These are phyloP conservation scores for Hippolais icterina DNA, from an alignment of 2,113 vertebrate genomes.

Conservation along the genomic window DNA sequence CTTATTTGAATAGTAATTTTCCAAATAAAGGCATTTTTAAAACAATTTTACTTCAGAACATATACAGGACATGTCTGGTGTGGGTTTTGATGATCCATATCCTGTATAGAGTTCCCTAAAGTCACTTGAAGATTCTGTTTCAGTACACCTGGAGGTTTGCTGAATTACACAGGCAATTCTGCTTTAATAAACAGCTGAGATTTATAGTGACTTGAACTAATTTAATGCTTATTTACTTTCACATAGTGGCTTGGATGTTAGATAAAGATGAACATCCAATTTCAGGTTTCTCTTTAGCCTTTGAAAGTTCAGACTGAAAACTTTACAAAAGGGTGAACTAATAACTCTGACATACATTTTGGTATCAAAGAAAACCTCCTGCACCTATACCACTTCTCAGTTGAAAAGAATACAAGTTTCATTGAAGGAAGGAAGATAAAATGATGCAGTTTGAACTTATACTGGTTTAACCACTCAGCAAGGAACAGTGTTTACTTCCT, in stretches of 20 bases:
- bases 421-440: not conserved
- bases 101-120: not conserved
- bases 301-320: not conserved
- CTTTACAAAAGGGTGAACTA: not conserved
- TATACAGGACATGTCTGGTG: not conserved
- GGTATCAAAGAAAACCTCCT: not conserved
- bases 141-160: not conserved
- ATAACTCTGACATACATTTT: not conserved
- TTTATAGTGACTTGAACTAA: not conserved
- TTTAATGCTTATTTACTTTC: not conserved
- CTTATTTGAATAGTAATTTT: not conserved
- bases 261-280: not conserved
- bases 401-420: not conserved
- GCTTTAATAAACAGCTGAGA: not conserved
- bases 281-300: not conserved
- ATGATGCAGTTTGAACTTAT: not conserved
- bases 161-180: not conserved
- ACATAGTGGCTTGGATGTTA: not conserved
- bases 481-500: not conserved
- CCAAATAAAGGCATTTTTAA: not conserved
- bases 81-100: not conserved
- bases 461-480: not conserved
- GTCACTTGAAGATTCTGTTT: not conserved
- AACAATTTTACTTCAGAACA: not conserved
- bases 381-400: not conserved